These are phyloP conservation scores for Denticeps clupeoides DNA, from an alignment of 2,797 vertebrate species.

Conservation along the genomic window DNA sequence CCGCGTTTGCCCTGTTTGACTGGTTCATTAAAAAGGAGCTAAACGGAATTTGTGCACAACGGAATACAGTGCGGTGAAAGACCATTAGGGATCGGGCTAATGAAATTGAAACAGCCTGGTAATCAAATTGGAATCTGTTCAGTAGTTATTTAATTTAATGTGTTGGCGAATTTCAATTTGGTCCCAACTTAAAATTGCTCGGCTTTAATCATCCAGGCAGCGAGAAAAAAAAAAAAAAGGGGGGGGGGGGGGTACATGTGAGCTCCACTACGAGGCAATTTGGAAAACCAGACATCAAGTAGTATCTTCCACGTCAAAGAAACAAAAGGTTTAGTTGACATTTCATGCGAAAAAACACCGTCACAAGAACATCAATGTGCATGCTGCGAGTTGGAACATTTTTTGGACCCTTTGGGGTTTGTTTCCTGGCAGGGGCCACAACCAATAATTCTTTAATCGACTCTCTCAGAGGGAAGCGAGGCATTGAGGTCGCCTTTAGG, in stretches of 20 bases:
- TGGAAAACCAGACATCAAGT: too few species aligned
- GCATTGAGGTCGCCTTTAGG: too few species aligned
- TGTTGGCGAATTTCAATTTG: constrained; percentile 67
- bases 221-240: background rate
- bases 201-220: constrained; percentile 43
- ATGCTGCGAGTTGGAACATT: too few species aligned
- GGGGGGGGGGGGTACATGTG: background rate
- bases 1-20: background rate
- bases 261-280: too few species aligned
- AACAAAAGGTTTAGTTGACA: too few species aligned
- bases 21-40: constrained; percentile 41
- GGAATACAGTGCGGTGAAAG: constrained; percentile 60
- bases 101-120: constrained; percentile 68
- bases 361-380: too few species aligned
- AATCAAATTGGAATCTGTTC: constrained; percentile 65
- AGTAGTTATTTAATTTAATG: constrained; percentile 65
- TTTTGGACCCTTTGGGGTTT: too few species aligned
- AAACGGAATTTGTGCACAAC: constrained; percentile 56
- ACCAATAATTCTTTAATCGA: too few species aligned
- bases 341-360: too few species aligned
- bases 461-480: too few species aligned
- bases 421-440: too few species aligned
- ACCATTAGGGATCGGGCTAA: constrained; percentile 61
- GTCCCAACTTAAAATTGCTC: constrained; percentile 45
- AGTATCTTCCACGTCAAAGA: too few species aligned